A percentile compares a stretch with the other conserved stretches of the same genome.
These are phyloP conservation scores for Otolemur garnettii DNA, from an alignment of 2,113 vertebrate genomes.

Conservation along the genomic window DNA sequence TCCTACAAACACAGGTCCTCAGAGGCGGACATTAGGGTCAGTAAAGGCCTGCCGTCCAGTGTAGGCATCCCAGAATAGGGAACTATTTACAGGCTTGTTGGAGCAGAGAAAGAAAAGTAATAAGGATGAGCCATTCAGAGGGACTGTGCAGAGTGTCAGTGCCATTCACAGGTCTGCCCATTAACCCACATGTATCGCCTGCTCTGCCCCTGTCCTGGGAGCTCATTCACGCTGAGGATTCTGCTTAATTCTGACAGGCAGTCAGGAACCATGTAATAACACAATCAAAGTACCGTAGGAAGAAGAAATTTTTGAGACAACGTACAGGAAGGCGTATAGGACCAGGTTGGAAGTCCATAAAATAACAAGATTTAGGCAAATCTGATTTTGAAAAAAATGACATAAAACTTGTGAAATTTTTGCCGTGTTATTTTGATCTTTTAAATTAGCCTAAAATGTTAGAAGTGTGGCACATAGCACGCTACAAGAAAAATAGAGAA, in stretches of 20 bases:
- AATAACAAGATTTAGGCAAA: neutral
- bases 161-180: accelerated
- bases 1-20: neutral
- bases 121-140: neutral
- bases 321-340: neutral
- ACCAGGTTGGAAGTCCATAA: neutral
- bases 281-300: no score
- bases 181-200: neutral
- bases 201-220: accelerated
- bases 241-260: no score
- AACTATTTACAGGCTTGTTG: neutral
- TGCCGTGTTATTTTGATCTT: neutral
- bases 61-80: neutral
- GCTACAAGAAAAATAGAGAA: neutral
- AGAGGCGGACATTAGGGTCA: neutral
- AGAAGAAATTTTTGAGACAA: neutral
- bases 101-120: neutral
- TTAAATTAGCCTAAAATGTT: neutral
- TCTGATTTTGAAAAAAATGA: neutral
- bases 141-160: accelerated
- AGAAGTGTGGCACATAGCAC: neutral
- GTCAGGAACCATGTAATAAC: neutral
- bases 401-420: neutral
- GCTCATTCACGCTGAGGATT: neutral
- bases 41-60: neutral